Base-by-base conservation (phyloP, 53 echinoderm and acorn worm genomes). In the Paracentrotus lividus region DNA sequence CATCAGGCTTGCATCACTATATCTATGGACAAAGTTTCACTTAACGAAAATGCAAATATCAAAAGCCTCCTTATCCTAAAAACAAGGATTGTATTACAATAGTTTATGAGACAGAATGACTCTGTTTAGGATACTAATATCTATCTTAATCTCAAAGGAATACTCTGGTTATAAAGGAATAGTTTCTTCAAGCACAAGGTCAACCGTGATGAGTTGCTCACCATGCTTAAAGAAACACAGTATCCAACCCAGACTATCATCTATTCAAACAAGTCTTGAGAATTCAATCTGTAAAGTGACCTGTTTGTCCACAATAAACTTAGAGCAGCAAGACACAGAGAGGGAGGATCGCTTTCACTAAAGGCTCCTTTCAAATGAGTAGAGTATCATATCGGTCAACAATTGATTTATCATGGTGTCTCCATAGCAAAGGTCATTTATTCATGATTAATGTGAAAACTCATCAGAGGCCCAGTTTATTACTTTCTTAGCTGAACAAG, bases 251-350 rank as follows among this genome's bases (percentile, higher is more conserved):
- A 78, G 24, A 78, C 81, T 45, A 45, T 78, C 47, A 47, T 24
- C 44, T 2, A 33, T 81, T n/a, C 44, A 81, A 81, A 49, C 26
- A 47, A 45, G 81, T 45, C 44, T 56, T 86, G 86, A 86, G 34
- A 86, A 86, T 86, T 86, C 86, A 86, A 86, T 86, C 86, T 86
- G 33, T 56, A 55, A 53, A 56, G 53, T 34, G 56, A 53, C 53
- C 86, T 55, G 55, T 55, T 34, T 54, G 33, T 56, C 86, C 56
- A 86, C 34, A 55, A 86, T 86, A 86, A 90, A 66, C 90, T 66
- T 45, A 65, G 24, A 38, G 56, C n/a, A n/a, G n/a, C 14, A 58
- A 90, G 90, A 90, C 47, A 64, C 65, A 40, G 47, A 64, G 68
- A 90, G 47, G 29, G 26, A 40, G 58, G 90, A 68, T 90, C 23